Conservation (phyloP, 2,888 invertebrate genomes). For the Lepidocyrtoides sp. region DNA sequence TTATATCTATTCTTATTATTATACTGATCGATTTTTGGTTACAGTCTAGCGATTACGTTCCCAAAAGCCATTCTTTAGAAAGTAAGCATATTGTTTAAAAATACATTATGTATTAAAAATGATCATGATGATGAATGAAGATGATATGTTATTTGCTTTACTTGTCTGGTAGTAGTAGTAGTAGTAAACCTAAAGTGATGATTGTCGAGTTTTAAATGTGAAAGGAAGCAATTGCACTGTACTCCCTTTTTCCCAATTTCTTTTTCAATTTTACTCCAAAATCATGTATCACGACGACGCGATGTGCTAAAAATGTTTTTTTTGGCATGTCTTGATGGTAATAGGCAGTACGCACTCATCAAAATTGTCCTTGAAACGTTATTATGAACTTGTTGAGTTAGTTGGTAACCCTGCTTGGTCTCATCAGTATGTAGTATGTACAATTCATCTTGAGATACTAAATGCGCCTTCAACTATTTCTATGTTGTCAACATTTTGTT, state of each 20-base stretch:
- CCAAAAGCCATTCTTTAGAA: too few relatives aligned
- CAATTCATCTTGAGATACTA: neutral
- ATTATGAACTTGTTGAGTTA: slow-evolving; percentile 23
- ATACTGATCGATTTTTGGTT: too few relatives aligned
- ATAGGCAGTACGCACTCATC: neutral
- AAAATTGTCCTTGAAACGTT: slow-evolving; percentile 18
- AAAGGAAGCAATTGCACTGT: neutral
- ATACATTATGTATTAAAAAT: too few relatives aligned
- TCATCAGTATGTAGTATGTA: neutral
- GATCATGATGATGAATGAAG: too few relatives aligned
- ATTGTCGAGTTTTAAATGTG: slow-evolving; percentile 1
- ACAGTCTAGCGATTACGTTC: too few relatives aligned
- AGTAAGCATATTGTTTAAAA: too few relatives aligned
- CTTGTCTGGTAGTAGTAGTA: too few relatives aligned
- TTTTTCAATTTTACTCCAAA: slow-evolving; percentile 16
- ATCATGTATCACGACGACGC: neutral
- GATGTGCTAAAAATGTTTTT: neutral
- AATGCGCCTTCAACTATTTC: neutral
- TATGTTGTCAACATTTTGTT: neutral
- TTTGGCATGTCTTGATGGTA: neutral
- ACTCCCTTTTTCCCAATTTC: slow-evolving; percentile 10
- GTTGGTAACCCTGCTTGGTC: neutral
- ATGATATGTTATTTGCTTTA: too few relatives aligned
- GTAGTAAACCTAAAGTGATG: neutral
- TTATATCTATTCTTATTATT: too few relatives aligned